Conservation (phyloP, 2,797 vertebrate genomes). For the Limosa lapponica region DNA sequence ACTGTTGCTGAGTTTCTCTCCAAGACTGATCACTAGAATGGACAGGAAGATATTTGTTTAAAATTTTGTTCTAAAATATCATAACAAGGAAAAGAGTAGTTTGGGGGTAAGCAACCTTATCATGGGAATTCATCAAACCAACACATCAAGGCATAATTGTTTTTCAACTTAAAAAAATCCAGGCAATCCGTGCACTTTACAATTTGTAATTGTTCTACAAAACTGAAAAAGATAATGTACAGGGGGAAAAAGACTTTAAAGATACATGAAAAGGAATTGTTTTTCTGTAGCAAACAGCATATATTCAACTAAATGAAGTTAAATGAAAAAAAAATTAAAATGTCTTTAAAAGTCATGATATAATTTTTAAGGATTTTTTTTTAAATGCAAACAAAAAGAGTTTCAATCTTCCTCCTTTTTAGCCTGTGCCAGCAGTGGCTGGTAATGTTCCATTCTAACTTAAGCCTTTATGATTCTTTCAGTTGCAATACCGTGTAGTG, state of each 20-base stretch:
- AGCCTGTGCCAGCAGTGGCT: neutral
- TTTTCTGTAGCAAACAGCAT: neutral
- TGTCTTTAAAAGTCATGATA: neutral
- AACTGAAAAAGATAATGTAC: neutral
- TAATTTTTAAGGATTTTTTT: neutral
- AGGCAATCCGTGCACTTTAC: neutral
- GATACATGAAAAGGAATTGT: neutral
- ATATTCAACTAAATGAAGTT: conserved; percentile 3
- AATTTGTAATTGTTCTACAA: conserved; percentile 12
- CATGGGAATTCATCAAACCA: neutral
- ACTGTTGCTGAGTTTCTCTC: neutral
- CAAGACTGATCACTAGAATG: neutral
- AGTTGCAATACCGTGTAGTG: neutral
- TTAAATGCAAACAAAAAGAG: neutral
- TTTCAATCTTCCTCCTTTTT: neutral
- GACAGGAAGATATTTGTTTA: neutral
- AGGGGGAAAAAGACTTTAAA: neutral
- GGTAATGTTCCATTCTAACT: neutral
- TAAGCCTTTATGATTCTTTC: neutral
- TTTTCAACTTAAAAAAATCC: neutral
- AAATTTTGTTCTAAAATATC: neutral
- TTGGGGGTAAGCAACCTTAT: neutral
- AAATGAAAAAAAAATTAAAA: neutral
- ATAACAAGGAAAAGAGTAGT: neutral
- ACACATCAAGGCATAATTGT: neutral